Conservation (phyloP, 2,797 vertebrate genomes). For the Picus viridis region DNA sequence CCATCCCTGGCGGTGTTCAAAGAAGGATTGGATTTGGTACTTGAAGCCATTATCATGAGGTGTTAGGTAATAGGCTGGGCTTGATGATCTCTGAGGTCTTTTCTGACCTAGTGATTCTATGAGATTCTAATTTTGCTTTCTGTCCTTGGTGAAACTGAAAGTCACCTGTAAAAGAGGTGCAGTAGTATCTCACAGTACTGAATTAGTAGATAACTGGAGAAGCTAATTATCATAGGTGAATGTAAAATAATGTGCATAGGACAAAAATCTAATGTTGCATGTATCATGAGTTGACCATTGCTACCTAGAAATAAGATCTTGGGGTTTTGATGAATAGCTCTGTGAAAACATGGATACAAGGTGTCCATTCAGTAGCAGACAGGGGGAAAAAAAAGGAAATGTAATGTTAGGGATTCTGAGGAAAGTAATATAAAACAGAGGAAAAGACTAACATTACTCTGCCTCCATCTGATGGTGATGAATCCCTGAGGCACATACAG, state of each 20-base stretch:
- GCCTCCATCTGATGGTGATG: background rate
- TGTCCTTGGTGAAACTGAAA: background rate
- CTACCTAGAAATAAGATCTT: background rate
- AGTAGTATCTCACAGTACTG: background rate
- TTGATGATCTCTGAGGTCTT: too few relatives aligned
- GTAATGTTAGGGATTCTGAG: background rate
- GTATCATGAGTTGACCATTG: background rate
- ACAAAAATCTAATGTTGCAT: background rate
- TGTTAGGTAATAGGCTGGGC: too few relatives aligned
- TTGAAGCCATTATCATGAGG: too few relatives aligned
- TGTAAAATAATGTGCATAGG: background rate
- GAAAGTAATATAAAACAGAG: constrained; percentile 28
- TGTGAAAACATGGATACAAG: background rate
- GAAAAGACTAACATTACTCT: constrained; percentile 11
- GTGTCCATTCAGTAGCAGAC: background rate
- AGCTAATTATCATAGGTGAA: background rate
- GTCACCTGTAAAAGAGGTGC: background rate
- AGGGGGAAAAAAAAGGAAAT: background rate
- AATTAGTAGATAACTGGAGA: background rate
- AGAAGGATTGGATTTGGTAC: too few relatives aligned
- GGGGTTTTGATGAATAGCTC: background rate
- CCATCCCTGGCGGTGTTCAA: too few relatives aligned
- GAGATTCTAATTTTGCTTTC: background rate
- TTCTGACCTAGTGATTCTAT: too few relatives aligned
- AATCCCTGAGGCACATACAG: constrained; percentile 26